Evolutionary conservation across 2,797 vertebrate species (phyloP).

Genomic region (Pangasius mekongensis): DNA sequence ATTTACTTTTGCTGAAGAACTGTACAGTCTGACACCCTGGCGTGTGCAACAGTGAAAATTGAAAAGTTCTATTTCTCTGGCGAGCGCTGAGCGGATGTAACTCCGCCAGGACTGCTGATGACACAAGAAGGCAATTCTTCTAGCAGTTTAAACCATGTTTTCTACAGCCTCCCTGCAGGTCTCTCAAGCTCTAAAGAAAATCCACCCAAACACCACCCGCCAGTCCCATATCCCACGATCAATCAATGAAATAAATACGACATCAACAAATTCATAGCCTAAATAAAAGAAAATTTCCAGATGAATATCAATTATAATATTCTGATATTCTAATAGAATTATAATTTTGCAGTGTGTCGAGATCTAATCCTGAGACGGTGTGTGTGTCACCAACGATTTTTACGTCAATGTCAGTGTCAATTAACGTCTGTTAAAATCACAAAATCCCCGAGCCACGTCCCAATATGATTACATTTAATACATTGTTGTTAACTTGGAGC

Average conservation of each 20-base stretch:
- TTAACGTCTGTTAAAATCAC: conserved; percentile 34
- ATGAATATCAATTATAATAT: background rate
- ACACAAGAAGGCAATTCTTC: conserved; percentile 57
- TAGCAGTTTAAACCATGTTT: conserved; percentile 58
- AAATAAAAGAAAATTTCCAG: conserved; percentile 27
- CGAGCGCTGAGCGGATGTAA: conserved; percentile 44
- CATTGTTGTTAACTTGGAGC: background rate
- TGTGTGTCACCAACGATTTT: conserved; percentile 40
- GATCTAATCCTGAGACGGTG: conserved; percentile 42
- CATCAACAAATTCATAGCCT: background rate
- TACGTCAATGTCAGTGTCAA: conserved; percentile 47
- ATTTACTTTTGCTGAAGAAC: conserved; percentile 57
- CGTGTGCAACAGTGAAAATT: conserved; percentile 55
- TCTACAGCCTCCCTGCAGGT: conserved; percentile 45
- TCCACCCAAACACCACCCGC: background rate
- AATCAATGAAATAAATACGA: conserved; percentile 20
- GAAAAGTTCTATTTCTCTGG: conserved; percentile 52
- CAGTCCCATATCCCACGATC: conserved; percentile 18
- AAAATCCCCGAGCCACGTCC: background rate
- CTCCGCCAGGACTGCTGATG: conserved; percentile 50
- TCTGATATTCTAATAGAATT: too few relatives aligned
- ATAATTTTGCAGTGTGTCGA: conserved; percentile 55
- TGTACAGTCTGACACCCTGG: conserved; percentile 53
- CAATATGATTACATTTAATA: conserved; percentile 33
- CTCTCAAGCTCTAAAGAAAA: conserved; percentile 24